Evolutionary conservation across 2,888 invertebrate species (phyloP).

Genomic region (Sarcophaga caerulescens): DNA sequence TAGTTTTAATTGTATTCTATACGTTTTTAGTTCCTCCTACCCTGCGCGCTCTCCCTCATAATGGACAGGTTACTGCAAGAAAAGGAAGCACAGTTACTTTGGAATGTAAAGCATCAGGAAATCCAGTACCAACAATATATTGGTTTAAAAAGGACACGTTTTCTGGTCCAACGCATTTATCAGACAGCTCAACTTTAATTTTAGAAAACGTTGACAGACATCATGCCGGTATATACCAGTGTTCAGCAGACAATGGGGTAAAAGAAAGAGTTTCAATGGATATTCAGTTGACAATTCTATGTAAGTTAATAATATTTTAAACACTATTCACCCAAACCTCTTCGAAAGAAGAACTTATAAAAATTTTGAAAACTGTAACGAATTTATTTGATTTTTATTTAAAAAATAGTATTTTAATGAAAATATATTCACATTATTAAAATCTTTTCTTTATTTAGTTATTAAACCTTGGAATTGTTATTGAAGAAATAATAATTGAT

Average conservation of each 20-base stretch:
- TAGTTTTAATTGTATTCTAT: not conserved
- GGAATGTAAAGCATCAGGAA: slow-evolving; percentile 87
- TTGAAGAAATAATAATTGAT: too few relatives aligned
- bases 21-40: slow-evolving; percentile 84
- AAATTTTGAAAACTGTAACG: too few relatives aligned
- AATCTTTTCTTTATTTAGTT: too few relatives aligned
- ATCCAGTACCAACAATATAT: slow-evolving; percentile 87
- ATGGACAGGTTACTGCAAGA: slow-evolving; percentile 85
- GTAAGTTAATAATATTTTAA: slow-evolving; percentile 78
- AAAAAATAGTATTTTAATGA: too few relatives aligned
- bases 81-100: slow-evolving; percentile 86
- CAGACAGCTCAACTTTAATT: slow-evolving; percentile 82
- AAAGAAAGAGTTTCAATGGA: slow-evolving; percentile 82
- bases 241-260: slow-evolving; percentile 83
- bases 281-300: slow-evolving; percentile 82
- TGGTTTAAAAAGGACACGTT: slow-evolving; percentile 85
- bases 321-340: not conserved
- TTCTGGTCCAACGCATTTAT: slow-evolving; percentile 81
- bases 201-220: slow-evolving; percentile 82
- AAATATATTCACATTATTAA: too few relatives aligned
- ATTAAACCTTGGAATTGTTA: too few relatives aligned
- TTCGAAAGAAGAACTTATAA: too few relatives aligned
- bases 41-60: slow-evolving; percentile 85
- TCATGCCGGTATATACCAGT: slow-evolving; percentile 83
- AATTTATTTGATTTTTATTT: too few relatives aligned